phyloP scores from a whole-genome alignment of 2,113 vertebrate species.

The Corynorhinus townsendii region DNA sequence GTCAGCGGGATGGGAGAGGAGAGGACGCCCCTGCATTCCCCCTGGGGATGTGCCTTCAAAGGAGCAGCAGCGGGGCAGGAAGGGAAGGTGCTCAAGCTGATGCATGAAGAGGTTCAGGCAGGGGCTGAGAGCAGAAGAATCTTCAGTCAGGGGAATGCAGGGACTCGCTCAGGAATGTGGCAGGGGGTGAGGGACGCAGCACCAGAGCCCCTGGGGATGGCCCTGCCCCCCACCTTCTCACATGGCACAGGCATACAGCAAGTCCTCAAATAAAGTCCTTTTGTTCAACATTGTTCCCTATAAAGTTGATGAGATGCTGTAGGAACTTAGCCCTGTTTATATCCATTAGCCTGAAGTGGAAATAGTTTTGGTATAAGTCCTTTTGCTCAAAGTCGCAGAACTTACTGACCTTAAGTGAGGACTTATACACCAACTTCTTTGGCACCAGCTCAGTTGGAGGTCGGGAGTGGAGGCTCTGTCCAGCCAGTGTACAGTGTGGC shows the following conservation, averaged over 20 bases:
- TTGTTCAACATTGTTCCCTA: neutral
- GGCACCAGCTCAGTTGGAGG: neutral
- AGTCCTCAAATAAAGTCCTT: neutral
- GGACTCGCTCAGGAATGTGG: conserved; percentile 13
- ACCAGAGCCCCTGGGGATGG: neutral
- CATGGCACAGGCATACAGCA: neutral
- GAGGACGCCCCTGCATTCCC: neutral
- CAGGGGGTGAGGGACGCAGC: neutral
- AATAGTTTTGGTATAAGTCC: neutral
- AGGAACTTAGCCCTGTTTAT: neutral
- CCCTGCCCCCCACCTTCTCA: neutral
- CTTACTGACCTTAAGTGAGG: neutral
- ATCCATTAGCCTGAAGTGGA: too few relatives aligned
- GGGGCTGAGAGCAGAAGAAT: neutral
- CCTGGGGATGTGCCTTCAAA: neutral
- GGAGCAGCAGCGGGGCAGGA: neutral
- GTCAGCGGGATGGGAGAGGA: neutral
- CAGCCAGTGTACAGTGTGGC: neutral
- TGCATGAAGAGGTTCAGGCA: neutral
- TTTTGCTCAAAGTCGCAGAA: neutral
- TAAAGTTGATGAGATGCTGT: neutral
- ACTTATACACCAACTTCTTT: neutral
- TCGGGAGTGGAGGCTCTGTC: neutral
- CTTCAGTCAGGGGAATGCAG: neutral
- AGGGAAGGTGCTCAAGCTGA: neutral